Percentiles rank a stretch among this genome's conserved stretches.
Evolutionary conservation across 2,888 invertebrate genomes (phyloP).

Genomic region (Apocheima hispidaria): DNA sequence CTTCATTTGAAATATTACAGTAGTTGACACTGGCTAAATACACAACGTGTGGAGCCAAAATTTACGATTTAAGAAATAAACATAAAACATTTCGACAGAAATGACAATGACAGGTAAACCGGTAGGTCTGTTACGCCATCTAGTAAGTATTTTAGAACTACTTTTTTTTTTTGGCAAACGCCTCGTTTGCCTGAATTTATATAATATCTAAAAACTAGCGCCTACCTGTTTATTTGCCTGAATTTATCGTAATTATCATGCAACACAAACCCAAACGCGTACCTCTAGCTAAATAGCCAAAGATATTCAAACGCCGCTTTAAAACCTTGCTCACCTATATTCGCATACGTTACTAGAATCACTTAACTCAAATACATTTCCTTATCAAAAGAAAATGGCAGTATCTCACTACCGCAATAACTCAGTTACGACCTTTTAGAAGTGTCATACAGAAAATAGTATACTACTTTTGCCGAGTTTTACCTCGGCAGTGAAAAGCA

Average conservation of each 20-base stretch:
- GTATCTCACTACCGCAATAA: neutral
- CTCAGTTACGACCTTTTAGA: constrained; percentile 56
- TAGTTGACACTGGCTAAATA: too few species aligned
- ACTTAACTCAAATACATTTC: constrained; percentile 26
- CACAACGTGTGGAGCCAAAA: too few species aligned
- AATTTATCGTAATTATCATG: neutral
- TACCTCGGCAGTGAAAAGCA: constrained; percentile 48
- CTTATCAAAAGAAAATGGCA: constrained; percentile 11
- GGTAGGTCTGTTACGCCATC: too few species aligned
- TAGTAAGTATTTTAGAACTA: too few species aligned
- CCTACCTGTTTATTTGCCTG: neutral
- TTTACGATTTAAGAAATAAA: too few species aligned
- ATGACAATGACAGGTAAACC: too few species aligned
- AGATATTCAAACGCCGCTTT: constrained; percentile 33
- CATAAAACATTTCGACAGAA: too few species aligned
- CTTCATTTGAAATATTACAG: too few species aligned
- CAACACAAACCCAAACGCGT: neutral
- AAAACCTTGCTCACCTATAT: constrained; percentile 41
- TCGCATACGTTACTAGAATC: constrained; percentile 38
- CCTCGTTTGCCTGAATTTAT: too few species aligned
- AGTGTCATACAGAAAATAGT: constrained; percentile 59
- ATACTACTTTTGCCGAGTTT: constrained; percentile 70
- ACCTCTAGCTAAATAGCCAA: neutral
- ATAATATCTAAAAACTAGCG: neutral
- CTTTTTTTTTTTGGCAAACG: too few species aligned